These are phyloP conservation scores for Liodrosophila aerea DNA, from an alignment of 2,888 invertebrate genomes.

Conservation along the genomic window DNA sequence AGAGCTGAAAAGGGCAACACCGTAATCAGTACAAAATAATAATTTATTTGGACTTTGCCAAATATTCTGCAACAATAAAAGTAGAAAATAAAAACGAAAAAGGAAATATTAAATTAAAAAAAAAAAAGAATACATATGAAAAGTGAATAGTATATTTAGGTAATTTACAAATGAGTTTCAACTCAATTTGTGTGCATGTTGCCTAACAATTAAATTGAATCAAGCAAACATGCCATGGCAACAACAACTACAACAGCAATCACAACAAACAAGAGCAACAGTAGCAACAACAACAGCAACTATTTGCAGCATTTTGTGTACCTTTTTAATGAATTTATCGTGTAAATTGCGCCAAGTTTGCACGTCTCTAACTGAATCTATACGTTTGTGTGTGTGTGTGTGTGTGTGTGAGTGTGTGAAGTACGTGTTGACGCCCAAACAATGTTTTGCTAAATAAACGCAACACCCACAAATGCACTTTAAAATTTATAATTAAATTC, in stretches of 20 bases:
- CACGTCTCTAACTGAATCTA: conserved; percentile 31
- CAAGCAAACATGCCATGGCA: conserved; percentile 48
- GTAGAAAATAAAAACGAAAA: not conserved
- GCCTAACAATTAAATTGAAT: conserved; percentile 63
- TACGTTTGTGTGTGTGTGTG: not conserved
- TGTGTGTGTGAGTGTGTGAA: conserved; percentile 22
- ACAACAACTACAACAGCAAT: conserved; percentile 11
- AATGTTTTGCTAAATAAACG: conserved; percentile 64
- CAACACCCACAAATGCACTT: conserved; percentile 48
- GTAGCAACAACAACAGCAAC: conserved; percentile 15
- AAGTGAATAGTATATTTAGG: conserved; percentile 7
- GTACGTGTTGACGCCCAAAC: conserved; percentile 58
- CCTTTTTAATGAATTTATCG: conserved; percentile 75
- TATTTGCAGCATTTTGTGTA: conserved; percentile 67
- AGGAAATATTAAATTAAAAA: not conserved
- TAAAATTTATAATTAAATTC: conserved; percentile 64
- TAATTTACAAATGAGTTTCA: conserved; percentile 11
- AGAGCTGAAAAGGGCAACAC: conserved; percentile 2
- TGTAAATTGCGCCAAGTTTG: conserved; percentile 63
- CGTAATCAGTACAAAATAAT: conserved; percentile 22
- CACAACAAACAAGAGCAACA: conserved; percentile 3
- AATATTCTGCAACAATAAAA: conserved; percentile 23
- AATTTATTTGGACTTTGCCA: conserved; percentile 32
- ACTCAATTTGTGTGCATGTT: conserved; percentile 48
- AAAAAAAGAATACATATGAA: conserved; percentile 8